Base-by-base conservation (phyloP, 2,888 invertebrate species). In the Protodeltote pygarga region DNA sequence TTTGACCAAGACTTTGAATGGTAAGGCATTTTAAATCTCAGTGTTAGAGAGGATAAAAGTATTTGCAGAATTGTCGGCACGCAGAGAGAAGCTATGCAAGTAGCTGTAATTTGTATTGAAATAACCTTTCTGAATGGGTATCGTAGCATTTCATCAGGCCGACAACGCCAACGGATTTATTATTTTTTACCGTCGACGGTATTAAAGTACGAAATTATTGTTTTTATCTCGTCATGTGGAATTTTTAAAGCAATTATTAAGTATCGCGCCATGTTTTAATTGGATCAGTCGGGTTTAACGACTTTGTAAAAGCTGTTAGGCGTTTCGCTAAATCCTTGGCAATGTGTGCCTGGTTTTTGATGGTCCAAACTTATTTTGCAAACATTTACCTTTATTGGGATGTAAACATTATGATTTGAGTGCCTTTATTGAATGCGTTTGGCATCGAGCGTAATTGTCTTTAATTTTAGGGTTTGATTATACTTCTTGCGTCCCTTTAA, bases 71-170 rank as follows among this genome's bases (percentile, higher is more conserved):
- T 91, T 86, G 86, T 84, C 87, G 91, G 91, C 86, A 83, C 75
- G 85, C 85, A 79, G 78, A 74, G 86, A 79, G 85, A 74, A 81
- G 82, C 87, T 83, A 83, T 74, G 87, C 87, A 87, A 90, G 90
- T 88, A 87, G 85, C 87, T 81, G 89, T 87, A 89, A 91, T 91
- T 91, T 90, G 89, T 90, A 91, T 91, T 87, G 87, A 86, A 92
- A 90, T 91, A 91, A 86, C 86, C 83, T 84, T 85, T 82, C 79
- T 83, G 90, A 87, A 87, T 85, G 88, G 76, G 83, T 86, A 89
- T 89, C 85, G 85, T 82, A 81, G 85, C 87, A 85, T 90, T 89
- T 87, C 88, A 89, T 89, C 87, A 83, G 77, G 65, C 81, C 72
- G 76, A 64, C 74, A 68, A 76, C 79, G 78, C 70, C 76, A 74